Evolutionary conservation across 2,113 vertebrate genomes (phyloP).

Genomic region (Grantiella picta): DNA sequence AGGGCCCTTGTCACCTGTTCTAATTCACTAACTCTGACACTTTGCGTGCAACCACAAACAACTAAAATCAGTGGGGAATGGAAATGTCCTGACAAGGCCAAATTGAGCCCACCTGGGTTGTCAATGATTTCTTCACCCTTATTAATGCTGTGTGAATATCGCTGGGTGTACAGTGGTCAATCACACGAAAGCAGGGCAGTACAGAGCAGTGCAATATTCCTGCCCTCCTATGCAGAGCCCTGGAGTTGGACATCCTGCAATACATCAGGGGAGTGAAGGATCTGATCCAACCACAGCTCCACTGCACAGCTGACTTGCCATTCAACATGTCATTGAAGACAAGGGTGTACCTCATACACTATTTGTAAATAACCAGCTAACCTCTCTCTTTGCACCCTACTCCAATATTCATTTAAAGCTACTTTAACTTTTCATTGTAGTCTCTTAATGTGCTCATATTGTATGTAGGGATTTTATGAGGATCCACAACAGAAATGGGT

Average conservation of each 20-base stretch:
- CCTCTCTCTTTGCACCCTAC: not conserved
- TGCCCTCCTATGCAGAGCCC: not conserved
- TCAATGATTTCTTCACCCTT: not conserved
- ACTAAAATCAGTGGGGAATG: constrained; percentile 35
- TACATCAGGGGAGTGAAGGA: not conserved
- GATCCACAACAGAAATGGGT: not conserved
- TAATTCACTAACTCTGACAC: not conserved
- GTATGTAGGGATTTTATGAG: not conserved
- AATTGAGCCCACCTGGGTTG: constrained; percentile 2
- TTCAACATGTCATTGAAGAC: not conserved
- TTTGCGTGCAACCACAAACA: not conserved
- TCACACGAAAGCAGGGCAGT: not conserved
- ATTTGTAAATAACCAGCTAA: not conserved
- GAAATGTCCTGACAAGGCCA: constrained; percentile 24
- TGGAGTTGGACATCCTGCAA: not conserved
- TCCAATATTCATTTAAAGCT: not conserved
- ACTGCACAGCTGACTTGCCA: not conserved
- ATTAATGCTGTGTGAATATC: not conserved
- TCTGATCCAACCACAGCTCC: not conserved
- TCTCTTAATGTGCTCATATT: not conserved
- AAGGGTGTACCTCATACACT: not conserved
- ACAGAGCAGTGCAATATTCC: not conserved
- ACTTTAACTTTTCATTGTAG: not conserved
- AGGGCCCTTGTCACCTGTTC: constrained; percentile 2
- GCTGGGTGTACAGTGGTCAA: not conserved